Evolutionary conservation across 2,113 vertebrate species (phyloP).

Genomic region (Setophaga petechia): DNA sequence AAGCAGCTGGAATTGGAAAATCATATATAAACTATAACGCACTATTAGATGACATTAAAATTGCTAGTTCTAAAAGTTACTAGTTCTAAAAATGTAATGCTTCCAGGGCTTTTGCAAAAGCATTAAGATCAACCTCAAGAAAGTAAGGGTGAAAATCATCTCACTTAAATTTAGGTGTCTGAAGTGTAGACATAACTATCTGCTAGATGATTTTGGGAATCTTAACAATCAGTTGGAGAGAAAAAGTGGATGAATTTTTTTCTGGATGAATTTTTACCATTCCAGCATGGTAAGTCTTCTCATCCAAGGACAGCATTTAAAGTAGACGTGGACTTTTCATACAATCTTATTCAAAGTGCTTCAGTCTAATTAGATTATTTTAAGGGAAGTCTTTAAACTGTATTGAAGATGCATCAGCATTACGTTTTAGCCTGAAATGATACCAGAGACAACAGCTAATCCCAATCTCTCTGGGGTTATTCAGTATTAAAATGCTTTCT

Average conservation of each 20-base stretch:
- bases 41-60: neutral
- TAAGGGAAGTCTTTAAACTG: neutral
- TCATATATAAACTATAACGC: neutral
- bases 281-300: neutral
- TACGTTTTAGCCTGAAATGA: neutral
- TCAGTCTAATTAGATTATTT: neutral
- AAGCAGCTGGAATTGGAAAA: neutral
- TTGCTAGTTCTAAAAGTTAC: neutral
- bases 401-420: neutral
- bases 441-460: neutral
- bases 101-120: neutral
- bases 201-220: neutral
- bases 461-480: neutral
- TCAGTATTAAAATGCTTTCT: constrained; percentile 8
- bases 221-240: neutral
- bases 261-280: neutral
- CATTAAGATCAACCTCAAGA: neutral
- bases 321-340: neutral
- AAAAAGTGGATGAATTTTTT: neutral
- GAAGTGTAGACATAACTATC: neutral
- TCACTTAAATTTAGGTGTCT: neutral
- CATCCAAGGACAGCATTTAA: neutral
- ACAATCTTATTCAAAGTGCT: neutral
- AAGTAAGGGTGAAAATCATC: neutral
- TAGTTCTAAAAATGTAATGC: neutral